Conservation (phyloP, 2,888 invertebrate species). For the Smittia aterrima region DNA sequence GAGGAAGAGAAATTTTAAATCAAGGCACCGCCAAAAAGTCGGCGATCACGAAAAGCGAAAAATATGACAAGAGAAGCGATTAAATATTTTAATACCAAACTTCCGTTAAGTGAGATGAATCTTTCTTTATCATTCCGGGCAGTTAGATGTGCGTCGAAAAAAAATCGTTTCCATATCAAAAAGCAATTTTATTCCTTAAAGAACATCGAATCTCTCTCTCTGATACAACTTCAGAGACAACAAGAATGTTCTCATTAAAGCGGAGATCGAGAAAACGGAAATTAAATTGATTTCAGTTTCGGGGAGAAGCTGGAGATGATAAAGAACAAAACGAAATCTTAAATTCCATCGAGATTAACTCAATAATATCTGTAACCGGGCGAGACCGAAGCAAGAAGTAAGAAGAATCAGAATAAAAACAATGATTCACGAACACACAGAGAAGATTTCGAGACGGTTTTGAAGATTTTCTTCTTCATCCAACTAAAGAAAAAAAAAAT, state of each 20-base stretch:
- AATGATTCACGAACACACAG: not conserved
- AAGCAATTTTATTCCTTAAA: conserved; percentile 34
- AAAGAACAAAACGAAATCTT: not conserved
- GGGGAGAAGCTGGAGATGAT: not conserved
- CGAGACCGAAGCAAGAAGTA: not conserved
- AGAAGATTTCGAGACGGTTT: not conserved
- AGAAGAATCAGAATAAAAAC: not conserved
- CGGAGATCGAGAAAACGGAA: conserved; percentile 29
- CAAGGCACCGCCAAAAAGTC: conserved; percentile 11
- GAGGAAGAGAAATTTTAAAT: conserved; percentile 28
- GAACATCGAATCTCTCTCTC: not conserved
- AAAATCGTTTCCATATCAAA: conserved; percentile 35
- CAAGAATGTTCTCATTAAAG: conserved; percentile 39
- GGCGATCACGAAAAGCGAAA: not conserved
- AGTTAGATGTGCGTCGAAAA: too few species aligned
- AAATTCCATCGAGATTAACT: conserved; percentile 2
- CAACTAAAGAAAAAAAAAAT: not conserved
- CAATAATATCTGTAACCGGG: not conserved
- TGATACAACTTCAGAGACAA: not conserved
- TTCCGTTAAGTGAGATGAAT: conserved; percentile 27
- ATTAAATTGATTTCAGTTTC: conserved; percentile 9
- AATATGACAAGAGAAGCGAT: conserved; percentile 4
- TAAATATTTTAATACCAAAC: conserved; percentile 36
- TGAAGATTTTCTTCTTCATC: not conserved
- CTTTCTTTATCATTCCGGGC: not conserved